These are phyloP conservation scores for Pseudomugil gertrudae DNA, from an alignment of 2,797 vertebrate genomes.

Conservation along the genomic window DNA sequence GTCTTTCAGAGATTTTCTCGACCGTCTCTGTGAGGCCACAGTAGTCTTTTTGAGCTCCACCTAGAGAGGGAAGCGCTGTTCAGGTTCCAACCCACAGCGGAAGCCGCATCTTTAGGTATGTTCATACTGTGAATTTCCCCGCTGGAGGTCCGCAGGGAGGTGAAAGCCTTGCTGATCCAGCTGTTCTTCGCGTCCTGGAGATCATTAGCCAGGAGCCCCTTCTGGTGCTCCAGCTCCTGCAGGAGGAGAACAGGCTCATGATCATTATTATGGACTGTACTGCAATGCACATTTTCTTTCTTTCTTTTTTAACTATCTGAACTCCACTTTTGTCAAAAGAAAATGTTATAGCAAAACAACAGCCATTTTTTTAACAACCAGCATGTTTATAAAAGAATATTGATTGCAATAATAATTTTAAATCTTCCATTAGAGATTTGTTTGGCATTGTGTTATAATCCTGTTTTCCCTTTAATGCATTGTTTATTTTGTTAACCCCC, in stretches of 20 bases:
- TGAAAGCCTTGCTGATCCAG: conserved; percentile 96
- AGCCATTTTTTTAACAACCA: too few relatives aligned
- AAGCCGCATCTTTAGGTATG: conserved; percentile 27
- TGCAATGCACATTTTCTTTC: neutral
- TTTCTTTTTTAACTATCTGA: too few relatives aligned
- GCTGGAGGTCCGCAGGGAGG: conserved; percentile 87
- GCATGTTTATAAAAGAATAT: too few relatives aligned
- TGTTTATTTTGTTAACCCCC: too few relatives aligned
- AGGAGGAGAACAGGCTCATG: neutral
- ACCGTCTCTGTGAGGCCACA: conserved; percentile 60
- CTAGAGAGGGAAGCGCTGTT: conserved; percentile 42
- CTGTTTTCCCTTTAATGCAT: too few relatives aligned
- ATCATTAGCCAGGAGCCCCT: conserved; percentile 86
- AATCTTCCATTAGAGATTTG: neutral
- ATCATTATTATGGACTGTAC: neutral
- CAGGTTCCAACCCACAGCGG: conserved; percentile 24
- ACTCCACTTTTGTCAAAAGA: too few relatives aligned
- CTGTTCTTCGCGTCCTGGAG: conserved; percentile 92
- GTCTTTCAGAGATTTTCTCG: conserved; percentile 43
- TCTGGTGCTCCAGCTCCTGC: conserved; percentile 94
- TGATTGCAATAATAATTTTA: neutral
- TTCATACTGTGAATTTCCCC: conserved; percentile 69
- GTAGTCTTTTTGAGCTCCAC: conserved; percentile 64
- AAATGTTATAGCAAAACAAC: neutral
- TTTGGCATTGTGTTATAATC: too few relatives aligned